Conservation (phyloP, 2,113 vertebrate genomes). For the Phyllostomus hastatus region DNA sequence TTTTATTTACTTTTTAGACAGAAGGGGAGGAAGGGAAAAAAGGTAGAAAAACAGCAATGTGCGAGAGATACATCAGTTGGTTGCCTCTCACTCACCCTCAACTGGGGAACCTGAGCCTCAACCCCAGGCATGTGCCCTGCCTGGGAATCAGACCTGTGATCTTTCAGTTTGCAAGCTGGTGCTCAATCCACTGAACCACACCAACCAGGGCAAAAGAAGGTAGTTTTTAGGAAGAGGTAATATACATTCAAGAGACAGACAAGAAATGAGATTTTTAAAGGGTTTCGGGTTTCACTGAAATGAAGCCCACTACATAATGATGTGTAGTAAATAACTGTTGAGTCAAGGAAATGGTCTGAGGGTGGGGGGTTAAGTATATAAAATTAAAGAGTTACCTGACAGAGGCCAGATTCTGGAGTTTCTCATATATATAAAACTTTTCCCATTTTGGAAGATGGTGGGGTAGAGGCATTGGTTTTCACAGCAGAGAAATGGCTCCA, state of each 20-base stretch:
- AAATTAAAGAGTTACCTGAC: neutral
- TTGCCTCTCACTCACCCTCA: too few relatives aligned
- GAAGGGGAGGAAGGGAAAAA: too few relatives aligned
- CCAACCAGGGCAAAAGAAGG: neutral
- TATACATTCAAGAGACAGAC: neutral
- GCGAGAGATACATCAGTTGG: too few relatives aligned
- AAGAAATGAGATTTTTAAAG: neutral
- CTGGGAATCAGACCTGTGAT: too few relatives aligned
- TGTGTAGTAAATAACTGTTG: neutral
- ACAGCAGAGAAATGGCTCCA: neutral
- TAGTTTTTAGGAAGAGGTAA: neutral
- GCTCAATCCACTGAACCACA: too few relatives aligned
- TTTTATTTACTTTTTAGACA: too few relatives aligned
- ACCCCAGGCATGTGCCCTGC: too few relatives aligned
- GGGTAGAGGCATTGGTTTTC: neutral
- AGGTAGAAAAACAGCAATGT: too few relatives aligned
- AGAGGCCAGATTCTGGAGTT: neutral
- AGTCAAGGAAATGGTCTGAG: neutral
- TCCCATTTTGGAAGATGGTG: neutral
- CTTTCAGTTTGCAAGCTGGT: too few relatives aligned
- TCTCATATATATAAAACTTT: neutral
- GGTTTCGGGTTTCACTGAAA: neutral
- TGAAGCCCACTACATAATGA: neutral
- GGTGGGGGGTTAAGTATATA: neutral
- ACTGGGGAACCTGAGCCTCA: too few relatives aligned